These are phyloP conservation scores for Trematocara marginatum DNA, from an alignment of 2,113 vertebrate genomes.

Conservation along the genomic window DNA sequence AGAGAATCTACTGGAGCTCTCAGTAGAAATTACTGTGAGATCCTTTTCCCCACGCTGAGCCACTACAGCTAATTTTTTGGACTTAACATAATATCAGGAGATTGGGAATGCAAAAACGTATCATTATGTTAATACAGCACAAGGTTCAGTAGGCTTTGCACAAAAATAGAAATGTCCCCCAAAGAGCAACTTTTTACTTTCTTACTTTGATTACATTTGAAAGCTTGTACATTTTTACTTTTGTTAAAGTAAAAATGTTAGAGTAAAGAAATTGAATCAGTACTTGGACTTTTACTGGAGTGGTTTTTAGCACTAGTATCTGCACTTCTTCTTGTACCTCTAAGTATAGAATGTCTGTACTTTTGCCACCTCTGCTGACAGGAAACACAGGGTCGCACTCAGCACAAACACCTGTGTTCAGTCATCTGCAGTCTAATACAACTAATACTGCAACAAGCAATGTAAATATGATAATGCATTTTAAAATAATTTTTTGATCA, in stretches of 20 bases:
- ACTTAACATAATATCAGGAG: background rate
- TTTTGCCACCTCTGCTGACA: background rate
- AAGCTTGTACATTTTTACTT: background rate
- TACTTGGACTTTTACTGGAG: rapidly evolving
- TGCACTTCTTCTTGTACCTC: background rate
- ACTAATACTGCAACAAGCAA: background rate
- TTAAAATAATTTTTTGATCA: background rate
- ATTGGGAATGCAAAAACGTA: background rate
- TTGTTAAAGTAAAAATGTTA: background rate
- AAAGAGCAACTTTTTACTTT: background rate
- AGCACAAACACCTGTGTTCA: background rate
- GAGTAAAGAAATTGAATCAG: background rate
- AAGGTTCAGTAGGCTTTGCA: background rate
- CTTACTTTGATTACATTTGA: background rate
- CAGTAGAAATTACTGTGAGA: background rate
- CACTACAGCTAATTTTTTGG: background rate
- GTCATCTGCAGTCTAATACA: background rate
- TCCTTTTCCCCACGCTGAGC: background rate
- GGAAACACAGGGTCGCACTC: background rate
- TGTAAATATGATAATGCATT: background rate
- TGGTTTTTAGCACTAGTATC: background rate
- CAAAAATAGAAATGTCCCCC: background rate
- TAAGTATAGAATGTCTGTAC: background rate
- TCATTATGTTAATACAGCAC: background rate
- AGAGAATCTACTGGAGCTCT: background rate